These are phyloP conservation scores for Silurus asotus DNA, from an alignment of 2,113 vertebrate species.

Conservation along the genomic window DNA sequence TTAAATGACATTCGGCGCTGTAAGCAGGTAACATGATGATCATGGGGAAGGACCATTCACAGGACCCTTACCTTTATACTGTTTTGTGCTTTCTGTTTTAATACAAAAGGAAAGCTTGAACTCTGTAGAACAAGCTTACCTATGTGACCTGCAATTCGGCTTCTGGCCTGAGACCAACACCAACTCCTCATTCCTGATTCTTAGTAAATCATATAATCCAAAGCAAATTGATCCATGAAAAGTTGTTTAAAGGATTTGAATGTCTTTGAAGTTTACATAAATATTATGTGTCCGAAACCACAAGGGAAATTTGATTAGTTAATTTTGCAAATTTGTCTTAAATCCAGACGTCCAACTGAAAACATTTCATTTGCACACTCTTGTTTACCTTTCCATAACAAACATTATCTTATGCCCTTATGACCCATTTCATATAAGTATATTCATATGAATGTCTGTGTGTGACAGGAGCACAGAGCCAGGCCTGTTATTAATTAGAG, in stretches of 20 bases:
- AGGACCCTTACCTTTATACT: background rate
- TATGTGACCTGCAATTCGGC: background rate
- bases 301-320: background rate
- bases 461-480: background rate
- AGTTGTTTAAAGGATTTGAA: background rate
- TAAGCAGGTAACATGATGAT: conserved; percentile 18
- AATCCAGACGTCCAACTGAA: background rate
- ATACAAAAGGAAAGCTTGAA: background rate
- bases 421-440: background rate
- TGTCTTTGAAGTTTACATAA: background rate
- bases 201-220: background rate
- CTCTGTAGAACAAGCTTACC: background rate
- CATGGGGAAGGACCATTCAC: conserved; percentile 12
- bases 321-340: background rate
- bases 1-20: conserved; percentile 30
- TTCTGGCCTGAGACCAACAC: background rate
- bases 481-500: conserved; percentile 44
- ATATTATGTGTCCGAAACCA: background rate
- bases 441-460: background rate
- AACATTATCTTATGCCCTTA: background rate
- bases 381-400: conserved; percentile 6
- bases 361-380: background rate
- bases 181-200: background rate
- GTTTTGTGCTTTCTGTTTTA: background rate
- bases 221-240: background rate